Percentiles rank a stretch among this genome's conserved stretches.
Evolutionary conservation across 2,797 vertebrate species (phyloP).

Genomic region (Netta rufina): DNA sequence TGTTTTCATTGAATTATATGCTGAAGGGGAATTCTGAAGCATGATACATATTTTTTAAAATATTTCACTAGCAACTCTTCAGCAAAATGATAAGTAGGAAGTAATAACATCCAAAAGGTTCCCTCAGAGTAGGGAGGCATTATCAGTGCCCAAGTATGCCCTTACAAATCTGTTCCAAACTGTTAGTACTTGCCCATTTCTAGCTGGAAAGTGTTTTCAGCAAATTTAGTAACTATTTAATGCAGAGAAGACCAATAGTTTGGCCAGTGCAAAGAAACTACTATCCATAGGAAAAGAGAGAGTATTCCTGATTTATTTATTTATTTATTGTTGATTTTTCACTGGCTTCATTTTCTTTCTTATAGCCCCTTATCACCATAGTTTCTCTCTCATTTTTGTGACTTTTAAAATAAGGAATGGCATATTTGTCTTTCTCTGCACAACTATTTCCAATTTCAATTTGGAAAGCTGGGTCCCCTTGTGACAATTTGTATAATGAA

Average conservation of each 20-base stretch:
- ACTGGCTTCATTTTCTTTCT: not conserved
- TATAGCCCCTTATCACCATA: not conserved
- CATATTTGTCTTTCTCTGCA: not conserved
- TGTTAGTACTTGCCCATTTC: not conserved
- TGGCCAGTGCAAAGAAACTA: not conserved
- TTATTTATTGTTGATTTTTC: not conserved
- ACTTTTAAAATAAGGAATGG: not conserved
- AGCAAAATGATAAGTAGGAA: not conserved
- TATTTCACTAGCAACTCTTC: not conserved
- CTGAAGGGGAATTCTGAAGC: not conserved
- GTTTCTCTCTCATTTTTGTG: not conserved
- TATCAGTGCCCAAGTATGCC: not conserved
- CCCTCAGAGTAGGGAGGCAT: not conserved
- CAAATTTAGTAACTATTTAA: not conserved
- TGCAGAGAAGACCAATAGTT: not conserved
- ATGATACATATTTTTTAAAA: not conserved
- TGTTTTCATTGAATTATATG: not conserved
- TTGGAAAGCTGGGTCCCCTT: not conserved
- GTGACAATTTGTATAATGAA: not conserved
- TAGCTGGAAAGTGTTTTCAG: not conserved
- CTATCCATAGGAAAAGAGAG: not conserved
- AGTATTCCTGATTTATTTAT: not conserved
- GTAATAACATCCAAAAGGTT: not conserved
- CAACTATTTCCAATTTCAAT: not conserved
- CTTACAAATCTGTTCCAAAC: not conserved